Evolutionary conservation across 2,888 invertebrate species (phyloP).

Genomic region (Nematopogon swammerdamellus): DNA sequence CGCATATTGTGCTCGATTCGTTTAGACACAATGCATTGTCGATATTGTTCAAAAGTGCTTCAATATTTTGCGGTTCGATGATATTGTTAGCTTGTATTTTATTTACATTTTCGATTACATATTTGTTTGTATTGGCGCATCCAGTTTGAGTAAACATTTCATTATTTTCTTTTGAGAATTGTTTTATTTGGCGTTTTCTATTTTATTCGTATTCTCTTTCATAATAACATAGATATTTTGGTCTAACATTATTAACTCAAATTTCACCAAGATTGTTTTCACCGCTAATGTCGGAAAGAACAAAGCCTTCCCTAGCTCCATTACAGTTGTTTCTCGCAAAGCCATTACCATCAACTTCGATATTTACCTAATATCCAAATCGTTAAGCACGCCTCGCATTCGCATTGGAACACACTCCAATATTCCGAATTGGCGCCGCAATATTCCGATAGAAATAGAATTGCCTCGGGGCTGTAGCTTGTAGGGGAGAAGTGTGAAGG

Average conservation of each 20-base stretch:
- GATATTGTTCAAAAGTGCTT: constrained; percentile 13
- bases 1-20: constrained; percentile 39
- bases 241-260: too few relatives aligned
- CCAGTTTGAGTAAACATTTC: too few relatives aligned
- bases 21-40: constrained; percentile 25
- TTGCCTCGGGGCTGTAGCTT: constrained; percentile 36
- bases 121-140: neutral
- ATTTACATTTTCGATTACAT: neutral
- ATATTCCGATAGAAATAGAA: constrained; percentile 56
- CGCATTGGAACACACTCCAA: constrained; percentile 41
- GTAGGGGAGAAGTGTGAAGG: constrained; percentile 14
- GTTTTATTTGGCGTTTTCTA: too few relatives aligned
- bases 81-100: neutral
- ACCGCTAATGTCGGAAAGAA: too few relatives aligned
- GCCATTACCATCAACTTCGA: neutral
- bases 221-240: too few relatives aligned
- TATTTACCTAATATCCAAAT: neutral
- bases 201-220: too few relatives aligned
- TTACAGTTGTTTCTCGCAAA: too few relatives aligned
- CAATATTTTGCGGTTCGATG: neutral
- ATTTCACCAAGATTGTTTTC: too few relatives aligned
- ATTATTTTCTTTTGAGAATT: too few relatives aligned
- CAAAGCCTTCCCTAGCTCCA: too few relatives aligned
- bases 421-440: constrained; percentile 56
- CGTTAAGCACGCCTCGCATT: neutral